Percentiles rank a stretch among this genome's conserved stretches.
Evolutionary conservation across 2,888 invertebrate species (phyloP).

Genomic region (Eupithecia tripunctaria): DNA sequence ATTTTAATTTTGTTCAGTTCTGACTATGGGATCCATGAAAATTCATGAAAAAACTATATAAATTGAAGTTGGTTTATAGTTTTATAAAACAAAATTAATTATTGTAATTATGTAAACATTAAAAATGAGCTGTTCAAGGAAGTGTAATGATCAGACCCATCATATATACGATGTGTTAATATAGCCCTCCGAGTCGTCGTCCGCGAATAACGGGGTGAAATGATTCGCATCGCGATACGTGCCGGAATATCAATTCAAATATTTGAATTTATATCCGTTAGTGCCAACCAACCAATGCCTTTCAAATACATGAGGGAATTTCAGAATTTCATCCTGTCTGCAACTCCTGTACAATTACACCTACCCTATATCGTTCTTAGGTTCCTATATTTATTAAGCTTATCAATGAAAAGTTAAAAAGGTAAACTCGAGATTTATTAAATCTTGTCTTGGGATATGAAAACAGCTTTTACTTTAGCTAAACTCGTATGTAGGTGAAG

Average conservation of each 20-base stretch:
- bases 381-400: neutral
- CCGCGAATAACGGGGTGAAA: constrained; percentile 36
- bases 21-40: too few species aligned
- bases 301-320: constrained; percentile 8
- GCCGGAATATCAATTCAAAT: constrained; percentile 40
- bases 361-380: neutral
- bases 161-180: neutral
- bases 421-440: neutral
- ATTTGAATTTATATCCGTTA: constrained; percentile 24
- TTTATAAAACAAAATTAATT: too few species aligned
- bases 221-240: constrained; percentile 40
- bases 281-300: constrained; percentile 6
- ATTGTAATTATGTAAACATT: too few species aligned
- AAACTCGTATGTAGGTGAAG: neutral
- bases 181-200: constrained; percentile 10
- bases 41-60: too few species aligned
- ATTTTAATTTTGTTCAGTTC: too few species aligned
- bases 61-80: too few species aligned
- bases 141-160: neutral
- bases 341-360: neutral
- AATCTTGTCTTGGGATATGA: neutral
- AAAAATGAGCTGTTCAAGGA: neutral
- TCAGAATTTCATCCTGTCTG: neutral
- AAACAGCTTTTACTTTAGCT: neutral
- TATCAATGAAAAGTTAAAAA: neutral